phyloP scores from a whole-genome alignment of 2,113 vertebrate genomes.

The Shinisaurus crocodilurus region DNA sequence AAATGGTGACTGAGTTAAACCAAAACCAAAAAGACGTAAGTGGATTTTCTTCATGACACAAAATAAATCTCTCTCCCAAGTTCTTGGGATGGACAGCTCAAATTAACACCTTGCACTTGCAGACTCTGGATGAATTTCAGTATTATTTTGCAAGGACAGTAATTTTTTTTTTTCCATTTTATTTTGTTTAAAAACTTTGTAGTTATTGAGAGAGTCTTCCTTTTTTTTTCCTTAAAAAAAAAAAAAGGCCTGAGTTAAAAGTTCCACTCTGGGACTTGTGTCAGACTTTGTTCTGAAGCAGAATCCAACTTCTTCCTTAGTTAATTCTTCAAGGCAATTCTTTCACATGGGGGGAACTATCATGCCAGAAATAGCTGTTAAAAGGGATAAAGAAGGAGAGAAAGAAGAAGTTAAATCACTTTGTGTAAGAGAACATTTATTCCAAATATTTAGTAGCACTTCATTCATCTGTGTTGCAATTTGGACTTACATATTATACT shows the following conservation, averaged over 20 bases:
- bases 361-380: conserved; percentile 94
- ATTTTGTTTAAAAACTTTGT: conserved; percentile 80
- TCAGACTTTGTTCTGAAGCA: conserved; percentile 87
- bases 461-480: conserved; percentile 18
- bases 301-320: conserved; percentile 84
- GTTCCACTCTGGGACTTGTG: conserved; percentile 90
- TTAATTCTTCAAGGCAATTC: conserved; percentile 91
- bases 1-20: conserved; percentile 80
- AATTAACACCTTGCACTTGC: conserved; percentile 81
- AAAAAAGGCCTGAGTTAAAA: conserved; percentile 98
- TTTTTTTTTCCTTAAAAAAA: conserved; percentile 80
- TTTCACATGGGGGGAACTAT: conserved; percentile 98
- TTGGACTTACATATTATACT: conserved; percentile 18
- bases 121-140: conserved; percentile 74
- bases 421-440: conserved; percentile 51
- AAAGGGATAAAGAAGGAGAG: conserved; percentile 65
- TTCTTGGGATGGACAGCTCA: conserved; percentile 80
- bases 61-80: conserved; percentile 90
- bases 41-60: conserved; percentile 79
- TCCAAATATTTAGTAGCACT: conserved; percentile 44
- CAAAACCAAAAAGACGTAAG: conserved; percentile 70
- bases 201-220: conserved; percentile 87
- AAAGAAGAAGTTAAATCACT: conserved; percentile 57
- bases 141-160: conserved; percentile 76
- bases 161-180: conserved; percentile 71